phyloP scores from a whole-genome alignment of 2,113 vertebrate genomes.

The Diphyllodes magnificus region DNA sequence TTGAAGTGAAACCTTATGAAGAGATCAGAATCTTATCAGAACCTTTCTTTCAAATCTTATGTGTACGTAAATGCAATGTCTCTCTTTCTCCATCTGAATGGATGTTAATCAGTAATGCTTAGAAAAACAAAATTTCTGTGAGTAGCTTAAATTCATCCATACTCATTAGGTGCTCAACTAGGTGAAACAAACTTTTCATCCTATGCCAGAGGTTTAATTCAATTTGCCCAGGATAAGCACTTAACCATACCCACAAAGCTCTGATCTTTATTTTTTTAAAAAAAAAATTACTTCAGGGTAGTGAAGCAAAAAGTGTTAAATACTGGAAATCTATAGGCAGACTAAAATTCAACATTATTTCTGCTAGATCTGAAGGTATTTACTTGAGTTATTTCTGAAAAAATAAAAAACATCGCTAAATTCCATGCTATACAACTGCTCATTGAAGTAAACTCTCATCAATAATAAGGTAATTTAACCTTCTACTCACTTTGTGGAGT shows the following conservation, averaged over 20 bases:
- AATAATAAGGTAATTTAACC: not conserved
- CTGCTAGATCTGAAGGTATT: not conserved
- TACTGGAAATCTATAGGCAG: not conserved
- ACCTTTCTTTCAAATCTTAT: not conserved
- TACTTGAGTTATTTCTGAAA: not conserved
- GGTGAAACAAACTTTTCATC: slow-evolving; percentile 58
- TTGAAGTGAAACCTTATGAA: not conserved
- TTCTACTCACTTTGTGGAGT: not conserved
- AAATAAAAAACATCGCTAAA: not conserved
- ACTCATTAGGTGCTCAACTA: slow-evolving; percentile 67
- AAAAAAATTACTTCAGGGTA: not conserved
- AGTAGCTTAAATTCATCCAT: slow-evolving; percentile 49
- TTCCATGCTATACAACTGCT: not conserved
- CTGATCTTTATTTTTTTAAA: not conserved
- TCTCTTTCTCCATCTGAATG: slow-evolving; percentile 18
- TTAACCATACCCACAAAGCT: slow-evolving; percentile 44
- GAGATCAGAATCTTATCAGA: not conserved
- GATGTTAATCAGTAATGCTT: slow-evolving; percentile 36
- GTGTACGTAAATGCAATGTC: not conserved
- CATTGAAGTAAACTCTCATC: not conserved
- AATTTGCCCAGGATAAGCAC: slow-evolving; percentile 60
- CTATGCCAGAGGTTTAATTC: slow-evolving; percentile 63
- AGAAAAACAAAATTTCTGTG: slow-evolving; percentile 57
- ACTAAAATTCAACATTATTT: not conserved
- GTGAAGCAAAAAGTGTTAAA: slow-evolving; percentile 34